Evolutionary conservation across 2,113 vertebrate genomes (phyloP), one percentile per base, ranked within the genome.

Genomic region (Himantopus leucocephalus): DNA sequence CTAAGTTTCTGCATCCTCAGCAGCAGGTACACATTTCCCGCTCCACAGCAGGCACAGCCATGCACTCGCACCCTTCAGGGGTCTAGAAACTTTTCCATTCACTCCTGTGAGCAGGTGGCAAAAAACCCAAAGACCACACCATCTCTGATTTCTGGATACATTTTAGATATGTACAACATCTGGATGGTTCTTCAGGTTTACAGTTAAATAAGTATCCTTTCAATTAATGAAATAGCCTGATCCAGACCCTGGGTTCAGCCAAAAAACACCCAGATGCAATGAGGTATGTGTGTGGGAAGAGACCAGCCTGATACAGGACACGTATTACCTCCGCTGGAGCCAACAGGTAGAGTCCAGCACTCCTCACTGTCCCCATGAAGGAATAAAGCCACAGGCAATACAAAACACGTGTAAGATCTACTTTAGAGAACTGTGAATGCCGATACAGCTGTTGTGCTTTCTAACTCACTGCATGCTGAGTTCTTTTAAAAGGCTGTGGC

Each of bases 21-120:
- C 39, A 70, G 22, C 21, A 92, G 53, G 20, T 24, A 18, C 2
- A 1, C 19, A 43, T 48, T 91, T 71, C 63, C 74, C 34, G 50
- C 8, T 10, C n/a, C 34, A 14, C 30, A 24, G 53, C 1, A 39
- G 48, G 27, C 8, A 43, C 24, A 72, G 17, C 12, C 45, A 34
- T 24, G 16, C 22, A 71, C 16, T 7, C 34, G 8, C 8, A 59
- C 7, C 64, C 29, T 50, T 63, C 32, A 75, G 14, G 21, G n/a
- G n/a, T n/a, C 16, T 23, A 50, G 32, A 52, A 75, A 27, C 13
- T 43, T 63, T 15, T 39, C 29, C 23, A 32, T 16, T 71, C 29
- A 13, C 12, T 67, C 30, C 48, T 56, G 13, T 14, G 29, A 63
- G 20, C 0, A 0, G 27, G 20, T 14, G 30, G 18, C 5, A 71